phyloP scores from a whole-genome alignment of 2,113 vertebrate genomes.

The Butorides virescens region DNA sequence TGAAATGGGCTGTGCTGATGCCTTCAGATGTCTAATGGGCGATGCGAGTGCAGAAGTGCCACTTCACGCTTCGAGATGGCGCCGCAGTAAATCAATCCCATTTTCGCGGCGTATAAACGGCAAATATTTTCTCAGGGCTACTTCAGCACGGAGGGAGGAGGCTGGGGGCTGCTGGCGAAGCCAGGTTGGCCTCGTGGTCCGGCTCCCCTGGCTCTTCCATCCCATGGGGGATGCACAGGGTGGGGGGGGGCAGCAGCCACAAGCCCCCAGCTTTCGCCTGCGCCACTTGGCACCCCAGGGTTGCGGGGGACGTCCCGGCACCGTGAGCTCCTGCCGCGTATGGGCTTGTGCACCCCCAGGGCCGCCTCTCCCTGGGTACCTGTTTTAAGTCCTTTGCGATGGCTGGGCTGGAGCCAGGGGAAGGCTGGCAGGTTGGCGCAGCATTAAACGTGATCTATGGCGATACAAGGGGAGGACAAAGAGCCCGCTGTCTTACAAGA shows the following conservation, averaged over 20 bases:
- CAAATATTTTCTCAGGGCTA: background rate
- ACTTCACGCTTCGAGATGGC: background rate
- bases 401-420: background rate
- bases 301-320: background rate
- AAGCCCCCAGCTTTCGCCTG: background rate
- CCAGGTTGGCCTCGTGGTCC: rapidly evolving
- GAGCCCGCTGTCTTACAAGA: background rate
- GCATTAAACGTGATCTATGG: background rate
- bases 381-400: background rate
- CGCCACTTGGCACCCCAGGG: background rate
- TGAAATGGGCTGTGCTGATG: slow-evolving; percentile 3
- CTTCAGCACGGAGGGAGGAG: background rate
- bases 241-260: background rate
- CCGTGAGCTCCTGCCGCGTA: rapidly evolving
- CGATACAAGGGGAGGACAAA: background rate
- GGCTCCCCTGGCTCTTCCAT: background rate
- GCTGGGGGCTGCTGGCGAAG: background rate
- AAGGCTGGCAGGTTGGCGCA: background rate
- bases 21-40: slow-evolving; percentile 49
- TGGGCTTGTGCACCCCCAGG: background rate
- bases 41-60: background rate
- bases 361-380: background rate
- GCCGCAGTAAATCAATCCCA: slow-evolving; percentile 1
- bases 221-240: background rate
- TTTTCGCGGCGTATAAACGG: background rate